Evolutionary conservation across 2,113 vertebrate species (phyloP).

Genomic region (Pangasianodon hypophthalmus): DNA sequence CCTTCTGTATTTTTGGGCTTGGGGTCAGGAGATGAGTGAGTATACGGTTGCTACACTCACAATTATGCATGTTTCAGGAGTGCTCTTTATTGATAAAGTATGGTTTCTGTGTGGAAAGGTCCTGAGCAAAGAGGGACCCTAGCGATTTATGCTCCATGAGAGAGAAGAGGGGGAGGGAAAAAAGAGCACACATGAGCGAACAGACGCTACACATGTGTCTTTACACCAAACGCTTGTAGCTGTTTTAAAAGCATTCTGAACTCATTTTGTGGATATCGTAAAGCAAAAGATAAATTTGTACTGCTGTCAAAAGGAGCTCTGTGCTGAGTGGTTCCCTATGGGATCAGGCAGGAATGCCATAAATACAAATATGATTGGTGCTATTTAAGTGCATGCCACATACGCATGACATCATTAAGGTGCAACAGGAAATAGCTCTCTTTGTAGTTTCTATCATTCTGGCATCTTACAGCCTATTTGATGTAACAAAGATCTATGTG

Average conservation of each 20-base stretch:
- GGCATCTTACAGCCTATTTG: constrained; percentile 66
- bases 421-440: constrained; percentile 67
- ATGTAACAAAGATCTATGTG: constrained; percentile 72
- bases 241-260: constrained; percentile 70
- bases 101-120: constrained; percentile 61
- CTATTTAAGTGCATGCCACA: constrained; percentile 61
- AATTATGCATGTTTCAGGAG: constrained; percentile 62
- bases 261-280: constrained; percentile 74
- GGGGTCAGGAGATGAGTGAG: constrained; percentile 47
- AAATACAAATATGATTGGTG: constrained; percentile 69
- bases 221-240: constrained; percentile 52
- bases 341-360: constrained; percentile 71
- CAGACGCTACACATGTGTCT: constrained; percentile 74
- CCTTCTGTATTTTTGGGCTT: constrained; percentile 21
- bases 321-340: constrained; percentile 63
- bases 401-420: constrained; percentile 73
- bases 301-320: constrained; percentile 68
- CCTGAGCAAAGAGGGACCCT: constrained; percentile 58
- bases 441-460: constrained; percentile 68
- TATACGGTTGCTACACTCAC: constrained; percentile 41
- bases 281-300: constrained; percentile 77
- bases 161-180: not conserved
- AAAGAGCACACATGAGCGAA: constrained; percentile 50
- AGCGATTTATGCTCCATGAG: constrained; percentile 66
- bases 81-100: constrained; percentile 69